These are phyloP conservation scores for Pogonomyrmex barbatus DNA, from an alignment of 1,140 invertebrate genomes.

Conservation along the genomic window DNA sequence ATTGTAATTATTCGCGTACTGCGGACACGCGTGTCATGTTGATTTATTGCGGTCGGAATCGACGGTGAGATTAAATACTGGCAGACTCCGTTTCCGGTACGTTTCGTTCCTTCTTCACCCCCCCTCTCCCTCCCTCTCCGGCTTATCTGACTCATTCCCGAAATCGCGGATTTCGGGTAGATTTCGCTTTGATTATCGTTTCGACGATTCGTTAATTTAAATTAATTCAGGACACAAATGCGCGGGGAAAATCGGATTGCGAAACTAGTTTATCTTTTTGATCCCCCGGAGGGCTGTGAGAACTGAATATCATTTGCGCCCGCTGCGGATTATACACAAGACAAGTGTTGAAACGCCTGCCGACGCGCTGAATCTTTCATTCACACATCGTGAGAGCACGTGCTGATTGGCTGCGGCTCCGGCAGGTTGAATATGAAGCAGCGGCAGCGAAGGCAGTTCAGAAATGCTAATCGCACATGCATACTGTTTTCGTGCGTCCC, in stretches of 20 bases:
- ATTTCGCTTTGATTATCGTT: neutral
- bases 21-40: neutral
- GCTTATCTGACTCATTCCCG: neutral
- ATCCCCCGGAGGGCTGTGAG: constrained; percentile 61
- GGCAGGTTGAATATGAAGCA: constrained; percentile 55
- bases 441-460: constrained; percentile 41
- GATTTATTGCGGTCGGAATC: constrained; percentile 32
- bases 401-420: constrained; percentile 52
- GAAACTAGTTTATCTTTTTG: constrained; percentile 63
- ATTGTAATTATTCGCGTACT: constrained; percentile 24
- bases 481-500: constrained; percentile 48
- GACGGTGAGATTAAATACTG: constrained; percentile 4
- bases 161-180: neutral
- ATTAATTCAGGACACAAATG: constrained; percentile 75
- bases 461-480: constrained; percentile 61
- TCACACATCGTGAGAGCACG: constrained; percentile 24
- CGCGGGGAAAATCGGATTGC: constrained; percentile 46
- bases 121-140: neutral
- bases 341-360: constrained; percentile 49
- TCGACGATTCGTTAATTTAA: constrained; percentile 75
- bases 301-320: constrained; percentile 54
- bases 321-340: constrained; percentile 53
- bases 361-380: constrained; percentile 63
- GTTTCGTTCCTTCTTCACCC: neutral
- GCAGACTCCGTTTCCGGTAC: neutral